Evolutionary conservation across 2,888 invertebrate genomes (phyloP), one percentile per base, ranked within the genome.

Genomic region (Synergus laeviventris): DNA sequence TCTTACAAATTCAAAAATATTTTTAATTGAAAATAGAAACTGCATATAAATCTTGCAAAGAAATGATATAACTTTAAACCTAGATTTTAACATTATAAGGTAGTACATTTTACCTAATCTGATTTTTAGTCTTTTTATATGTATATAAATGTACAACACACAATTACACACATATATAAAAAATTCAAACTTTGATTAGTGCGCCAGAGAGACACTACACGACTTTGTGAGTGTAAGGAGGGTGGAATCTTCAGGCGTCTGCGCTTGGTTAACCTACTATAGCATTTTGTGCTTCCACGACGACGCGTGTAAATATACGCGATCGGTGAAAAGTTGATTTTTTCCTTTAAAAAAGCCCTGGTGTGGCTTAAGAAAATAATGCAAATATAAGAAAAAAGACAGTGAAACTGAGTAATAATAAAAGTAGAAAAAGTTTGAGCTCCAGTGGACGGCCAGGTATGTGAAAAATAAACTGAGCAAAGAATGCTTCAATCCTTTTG

Each of bases 401-500:
- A 49, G n/a, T 31, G 49, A 31, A 54, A n/a, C 36, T 11, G 12
- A n/a, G 12, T n/a, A 31, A n/a, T 49, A 54, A 18, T 14, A 18
- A 36, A 11, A 59, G 18, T 64, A 11, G 31, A 42, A 61, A 42
- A 61, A 31, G 7, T 12, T 45, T 36, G 39, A 8, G 45, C 64
- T 76, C n/a, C 74, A 56, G 62, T 74, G 73, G 74, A 73, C 74
- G 60, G 60, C 77, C 78, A 76, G 79, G 64, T 76, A 80, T 79
- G 75, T 83, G 78, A 81, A 81, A 75, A 77, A 74, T 70, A 45
- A 42, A 66, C 12, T 74, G 64, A 74, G n/a, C 36, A 54, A 74
- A 79, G 78, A 76, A 83, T 81, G 82, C 79, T 77, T 74, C 81
- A 74, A 78, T 75, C 76, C 78, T 66, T 74, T 61, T 78, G 64